Evolutionary conservation across 2,113 vertebrate genomes (phyloP).

Genomic region (Oncorhynchus nerka): DNA sequence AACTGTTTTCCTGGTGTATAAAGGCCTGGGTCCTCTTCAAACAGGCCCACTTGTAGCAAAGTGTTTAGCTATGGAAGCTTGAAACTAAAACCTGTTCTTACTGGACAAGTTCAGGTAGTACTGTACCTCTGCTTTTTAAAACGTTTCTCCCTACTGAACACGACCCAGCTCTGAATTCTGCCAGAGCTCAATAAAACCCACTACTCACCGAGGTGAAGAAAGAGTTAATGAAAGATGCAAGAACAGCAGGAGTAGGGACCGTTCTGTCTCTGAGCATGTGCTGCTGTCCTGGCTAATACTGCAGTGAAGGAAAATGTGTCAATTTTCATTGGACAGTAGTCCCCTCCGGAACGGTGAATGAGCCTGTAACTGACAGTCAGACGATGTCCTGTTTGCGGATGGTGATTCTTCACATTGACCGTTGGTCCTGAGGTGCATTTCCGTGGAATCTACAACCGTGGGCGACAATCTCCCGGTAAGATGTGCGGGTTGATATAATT

Average conservation of each 20-base stretch:
- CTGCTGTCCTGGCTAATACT: conserved; percentile 41
- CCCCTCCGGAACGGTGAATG: conserved; percentile 24
- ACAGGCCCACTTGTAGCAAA: no score
- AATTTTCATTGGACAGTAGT: conserved; percentile 58
- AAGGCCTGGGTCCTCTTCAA: no score
- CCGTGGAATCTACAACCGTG: conserved; percentile 26
- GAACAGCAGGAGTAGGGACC: conserved; percentile 19
- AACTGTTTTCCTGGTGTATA: no score
- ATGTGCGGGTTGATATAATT: not conserved
- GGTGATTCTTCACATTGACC: conserved; percentile 8
- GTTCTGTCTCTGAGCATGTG: conserved; percentile 64
- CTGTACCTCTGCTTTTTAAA: no score
- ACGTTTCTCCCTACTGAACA: no score
- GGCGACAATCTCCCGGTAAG: conserved; percentile 46
- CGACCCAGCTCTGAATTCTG: no score
- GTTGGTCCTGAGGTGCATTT: conserved; percentile 26
- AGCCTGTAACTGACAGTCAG: conserved; percentile 30
- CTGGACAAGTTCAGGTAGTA: no score
- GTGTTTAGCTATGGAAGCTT: no score
- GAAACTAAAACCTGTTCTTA: no score
- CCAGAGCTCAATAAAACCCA: no score
- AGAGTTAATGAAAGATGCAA: conserved; percentile 59
- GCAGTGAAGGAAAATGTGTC: conserved; percentile 76
- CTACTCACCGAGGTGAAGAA: conserved; percentile 11
- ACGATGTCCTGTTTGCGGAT: not conserved